Evolutionary conservation across 2,888 invertebrate species (phyloP).

Genomic region (Pasiphila rectangulata): DNA sequence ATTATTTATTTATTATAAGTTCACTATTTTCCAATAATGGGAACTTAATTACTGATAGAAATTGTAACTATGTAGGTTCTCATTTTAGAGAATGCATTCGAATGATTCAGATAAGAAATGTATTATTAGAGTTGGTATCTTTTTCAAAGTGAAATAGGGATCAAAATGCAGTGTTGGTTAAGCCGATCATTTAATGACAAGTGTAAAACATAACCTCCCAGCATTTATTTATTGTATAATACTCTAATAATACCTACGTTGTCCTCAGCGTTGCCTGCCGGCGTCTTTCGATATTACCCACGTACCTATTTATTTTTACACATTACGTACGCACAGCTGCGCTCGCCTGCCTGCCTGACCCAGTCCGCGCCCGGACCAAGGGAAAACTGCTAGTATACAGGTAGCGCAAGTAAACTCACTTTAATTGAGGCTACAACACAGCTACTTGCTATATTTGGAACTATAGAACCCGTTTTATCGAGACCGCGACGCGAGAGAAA

Average conservation of each 20-base stretch:
- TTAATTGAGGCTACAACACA: constrained; percentile 45
- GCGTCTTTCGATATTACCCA: constrained; percentile 76
- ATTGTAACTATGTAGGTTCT: too few relatives aligned
- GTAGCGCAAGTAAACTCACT: constrained; percentile 24
- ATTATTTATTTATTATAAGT: too few relatives aligned
- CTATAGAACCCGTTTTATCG: constrained; percentile 37
- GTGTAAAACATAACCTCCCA: constrained; percentile 42
- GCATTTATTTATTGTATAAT: constrained; percentile 51
- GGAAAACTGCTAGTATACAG: constrained; percentile 56
- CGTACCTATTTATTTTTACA: constrained; percentile 76
- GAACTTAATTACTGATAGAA: too few relatives aligned
- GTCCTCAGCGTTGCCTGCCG: constrained; percentile 72
- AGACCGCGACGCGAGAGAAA: constrained; percentile 51
- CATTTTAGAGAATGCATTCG: background rate
- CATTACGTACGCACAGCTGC: constrained; percentile 79
- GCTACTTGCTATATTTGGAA: constrained; percentile 42
- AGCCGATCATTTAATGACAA: too few relatives aligned
- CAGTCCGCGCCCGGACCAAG: constrained; percentile 69
- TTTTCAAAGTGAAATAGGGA: background rate
- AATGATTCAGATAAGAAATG: background rate
- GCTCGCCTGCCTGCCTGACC: constrained; percentile 32
- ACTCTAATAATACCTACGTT: constrained; percentile 74
- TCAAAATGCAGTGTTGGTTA: background rate
- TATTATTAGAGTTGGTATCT: background rate
- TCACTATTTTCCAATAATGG: too few relatives aligned